These are phyloP conservation scores for Sigmodon hispidus DNA, from an alignment of 2,113 vertebrate species.

Conservation along the genomic window DNA sequence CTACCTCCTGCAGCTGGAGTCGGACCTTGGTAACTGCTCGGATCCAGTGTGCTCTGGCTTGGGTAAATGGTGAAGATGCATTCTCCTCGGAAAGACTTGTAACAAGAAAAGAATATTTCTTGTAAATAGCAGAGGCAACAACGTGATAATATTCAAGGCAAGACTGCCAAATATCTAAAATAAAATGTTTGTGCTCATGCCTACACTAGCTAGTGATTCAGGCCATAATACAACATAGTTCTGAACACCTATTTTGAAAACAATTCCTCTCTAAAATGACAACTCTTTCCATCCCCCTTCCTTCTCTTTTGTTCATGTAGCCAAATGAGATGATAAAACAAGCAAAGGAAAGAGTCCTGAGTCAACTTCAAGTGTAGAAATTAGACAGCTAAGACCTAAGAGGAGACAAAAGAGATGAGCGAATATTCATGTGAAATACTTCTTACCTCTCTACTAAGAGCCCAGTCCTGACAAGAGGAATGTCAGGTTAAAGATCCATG, in stretches of 20 bases:
- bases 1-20: constrained; percentile 95
- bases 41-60: constrained; percentile 93
- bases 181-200: constrained; percentile 60
- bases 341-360: not conserved
- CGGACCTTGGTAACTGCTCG: constrained; percentile 97
- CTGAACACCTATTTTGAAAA: constrained; percentile 57
- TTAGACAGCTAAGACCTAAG: not conserved
- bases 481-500: not conserved
- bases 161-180: constrained; percentile 58
- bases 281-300: constrained; percentile 16
- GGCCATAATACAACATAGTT: constrained; percentile 45
- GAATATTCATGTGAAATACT: not conserved
- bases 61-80: constrained; percentile 88
- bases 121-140: constrained; percentile 61
- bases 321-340: not conserved
- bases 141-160: constrained; percentile 13
- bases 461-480: not conserved
- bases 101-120: constrained; percentile 65
- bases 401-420: not conserved
- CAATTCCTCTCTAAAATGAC: constrained; percentile 56
- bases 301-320: not conserved
- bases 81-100: constrained; percentile 83
- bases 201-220: constrained; percentile 53
- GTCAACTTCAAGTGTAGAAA: not conserved
- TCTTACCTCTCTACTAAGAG: constrained; percentile 38